A percentile compares a stretch with the other conserved stretches of the same genome.
These are phyloP conservation scores for Platycheirus rosarum DNA, from an alignment of 2,888 invertebrate species.

Conservation along the genomic window DNA sequence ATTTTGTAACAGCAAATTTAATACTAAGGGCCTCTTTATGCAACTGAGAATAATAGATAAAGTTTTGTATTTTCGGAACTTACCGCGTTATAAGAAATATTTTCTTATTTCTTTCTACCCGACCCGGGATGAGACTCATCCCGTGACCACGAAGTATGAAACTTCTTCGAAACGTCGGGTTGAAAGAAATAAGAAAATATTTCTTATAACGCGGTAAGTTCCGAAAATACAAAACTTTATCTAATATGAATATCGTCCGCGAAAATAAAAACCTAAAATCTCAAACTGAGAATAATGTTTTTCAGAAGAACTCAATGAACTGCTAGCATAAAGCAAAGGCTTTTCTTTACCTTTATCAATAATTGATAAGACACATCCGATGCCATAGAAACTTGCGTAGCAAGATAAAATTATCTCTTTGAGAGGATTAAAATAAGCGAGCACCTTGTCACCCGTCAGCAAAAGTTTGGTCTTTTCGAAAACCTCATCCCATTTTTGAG, in stretches of 20 bases:
- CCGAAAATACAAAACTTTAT: too few relatives aligned
- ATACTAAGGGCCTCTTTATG: constrained; percentile 78
- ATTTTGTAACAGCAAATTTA: constrained; percentile 80
- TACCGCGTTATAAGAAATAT: too few relatives aligned
- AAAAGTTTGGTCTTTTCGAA: constrained; percentile 27
- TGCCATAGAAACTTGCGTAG: constrained; percentile 49
- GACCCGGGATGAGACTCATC: too few relatives aligned
- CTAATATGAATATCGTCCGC: too few relatives aligned
- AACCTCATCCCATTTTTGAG: constrained; percentile 10
- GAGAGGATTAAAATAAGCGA: constrained; percentile 43
- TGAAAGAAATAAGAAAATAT: too few relatives aligned
- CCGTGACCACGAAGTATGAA: too few relatives aligned
- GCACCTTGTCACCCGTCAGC: constrained; percentile 10
- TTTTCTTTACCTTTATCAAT: constrained; percentile 49
- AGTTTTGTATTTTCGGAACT: too few relatives aligned
- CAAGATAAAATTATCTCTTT: constrained; percentile 59
- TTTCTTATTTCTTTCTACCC: too few relatives aligned
- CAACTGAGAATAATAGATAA: constrained; percentile 77
- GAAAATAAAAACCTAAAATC: too few relatives aligned
- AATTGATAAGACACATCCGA: constrained; percentile 53
- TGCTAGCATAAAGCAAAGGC: constrained; percentile 54
- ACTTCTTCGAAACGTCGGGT: too few relatives aligned
- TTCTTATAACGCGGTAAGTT: too few relatives aligned
- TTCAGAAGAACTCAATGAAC: constrained; percentile 50
- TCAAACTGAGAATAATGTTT: constrained; percentile 76